A percentile compares a stretch with the other conserved stretches of the same genome.
phyloP scores from a whole-genome alignment of 2,113 vertebrate genomes.

The Misgurnus anguillicaudatus region DNA sequence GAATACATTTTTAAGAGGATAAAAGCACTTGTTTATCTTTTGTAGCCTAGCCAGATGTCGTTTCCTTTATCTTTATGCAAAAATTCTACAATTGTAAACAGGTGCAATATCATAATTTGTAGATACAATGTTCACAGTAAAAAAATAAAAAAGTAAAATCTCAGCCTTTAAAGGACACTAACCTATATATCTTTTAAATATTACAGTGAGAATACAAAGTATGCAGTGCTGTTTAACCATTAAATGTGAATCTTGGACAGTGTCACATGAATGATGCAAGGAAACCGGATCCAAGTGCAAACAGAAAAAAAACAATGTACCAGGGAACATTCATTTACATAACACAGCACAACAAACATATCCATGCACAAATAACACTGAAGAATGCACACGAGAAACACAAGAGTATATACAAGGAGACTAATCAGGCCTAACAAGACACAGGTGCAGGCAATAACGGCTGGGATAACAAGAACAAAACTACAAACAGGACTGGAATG shows the following conservation, averaged over 20 bases:
- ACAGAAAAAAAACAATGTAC: no score
- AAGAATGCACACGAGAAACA: no score
- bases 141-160: neutral
- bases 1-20: neutral
- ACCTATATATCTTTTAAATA: neutral
- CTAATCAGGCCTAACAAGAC: no score
- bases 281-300: no score
- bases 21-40: neutral
- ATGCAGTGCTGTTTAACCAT: neutral
- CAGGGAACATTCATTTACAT: no score
- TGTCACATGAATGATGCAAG: neutral
- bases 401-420: no score
- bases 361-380: no score
- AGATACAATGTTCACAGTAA: neutral
- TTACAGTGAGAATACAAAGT: neutral
- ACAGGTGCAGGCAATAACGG: no score
- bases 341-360: no score
- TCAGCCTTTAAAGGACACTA: neutral
- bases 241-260: constrained; percentile 13
- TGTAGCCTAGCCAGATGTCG: neutral
- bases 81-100: neutral
- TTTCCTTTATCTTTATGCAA: neutral
- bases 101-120: neutral
- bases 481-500: no score
- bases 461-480: no score